phyloP scores from a whole-genome alignment of 2,888 invertebrate species.

The Acleris holmiana region DNA sequence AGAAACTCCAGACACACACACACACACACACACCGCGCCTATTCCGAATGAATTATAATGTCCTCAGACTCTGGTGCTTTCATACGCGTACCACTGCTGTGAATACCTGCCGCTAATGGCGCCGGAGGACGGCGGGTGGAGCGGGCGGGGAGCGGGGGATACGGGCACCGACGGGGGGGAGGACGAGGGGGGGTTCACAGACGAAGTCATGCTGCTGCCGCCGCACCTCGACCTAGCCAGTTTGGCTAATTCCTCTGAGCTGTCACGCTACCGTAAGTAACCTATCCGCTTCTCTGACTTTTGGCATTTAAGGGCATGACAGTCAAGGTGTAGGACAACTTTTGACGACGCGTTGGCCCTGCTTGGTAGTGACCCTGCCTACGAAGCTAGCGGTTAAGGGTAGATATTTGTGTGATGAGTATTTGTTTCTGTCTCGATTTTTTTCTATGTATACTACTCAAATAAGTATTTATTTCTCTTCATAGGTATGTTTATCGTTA shows the following conservation, averaged over 20 bases:
- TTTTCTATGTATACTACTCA: no score
- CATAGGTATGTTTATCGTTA: no score
- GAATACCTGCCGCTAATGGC: slow-evolving; percentile 90
- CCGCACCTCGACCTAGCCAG: slow-evolving; percentile 84
- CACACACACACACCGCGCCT: background rate
- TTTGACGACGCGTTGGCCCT: no score
- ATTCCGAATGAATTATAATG: background rate
- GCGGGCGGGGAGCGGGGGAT: slow-evolving; percentile 84
- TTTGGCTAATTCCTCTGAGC: slow-evolving; percentile 92
- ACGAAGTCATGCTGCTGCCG: slow-evolving; percentile 72
- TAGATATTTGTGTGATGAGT: no score
- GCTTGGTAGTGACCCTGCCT: no score
- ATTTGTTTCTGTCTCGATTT: no score
- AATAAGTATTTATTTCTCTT: no score
- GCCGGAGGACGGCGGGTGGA: slow-evolving; percentile 85
- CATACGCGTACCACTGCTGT: slow-evolving; percentile 99
- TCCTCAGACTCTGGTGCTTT: slow-evolving; percentile 89
- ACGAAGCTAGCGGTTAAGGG: no score
- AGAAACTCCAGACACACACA: background rate
- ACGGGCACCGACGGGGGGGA: slow-evolving; percentile 34
- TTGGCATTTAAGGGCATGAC: no score
- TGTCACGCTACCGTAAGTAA: slow-evolving; percentile 91
- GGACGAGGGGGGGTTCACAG: slow-evolving; percentile 66
- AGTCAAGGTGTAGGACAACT: no score
- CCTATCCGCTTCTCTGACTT: background rate